Evolutionary conservation across 2,797 vertebrate species (phyloP), one percentile per base, ranked within the genome.

Genomic region (Cyprinella venusta): DNA sequence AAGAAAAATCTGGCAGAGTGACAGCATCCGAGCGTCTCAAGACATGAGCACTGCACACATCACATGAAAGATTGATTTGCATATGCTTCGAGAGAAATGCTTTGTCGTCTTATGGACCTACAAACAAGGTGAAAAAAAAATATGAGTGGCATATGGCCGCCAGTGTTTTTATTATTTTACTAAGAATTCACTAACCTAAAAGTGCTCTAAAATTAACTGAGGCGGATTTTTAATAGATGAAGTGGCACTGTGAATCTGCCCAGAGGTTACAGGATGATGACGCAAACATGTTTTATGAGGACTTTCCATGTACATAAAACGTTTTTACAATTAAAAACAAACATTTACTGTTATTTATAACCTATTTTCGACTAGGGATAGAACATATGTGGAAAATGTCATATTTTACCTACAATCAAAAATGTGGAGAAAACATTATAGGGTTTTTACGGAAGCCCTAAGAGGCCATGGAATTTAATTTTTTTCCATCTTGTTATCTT

Each of bases 161-260:
- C 30, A 38, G 30, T 48, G 59, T 45, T 30, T 63, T 77, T 48
- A 59, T 59, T 61, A 61, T 77, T 64, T 77, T 30, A 63, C 9
- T 1, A 24, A 33, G 75, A 42, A 48, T 77, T 45, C 36, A 9
- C 36, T 64, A 64, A 64, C 18, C 24, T 30, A 40, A 21, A 8
- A 10, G 26, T 76, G 56, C 30, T 59, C 38, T 45, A 76, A 45
- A 45, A 63, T 13, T 30, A 0, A 30, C 10, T 38, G 38, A 61
- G 74, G 36, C 15, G 18, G 36, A 24, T n/a, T 74, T 74, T 74
- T 54, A 54, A 54, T n/a, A 38, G 71, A 75, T 33, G 4, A 24
- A 38, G 12, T 56, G 33, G 12, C 50, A 38, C 2, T 75, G 50
- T 75, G 50, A 56, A 56, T 24, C 19, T 21, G 50, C 52, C 71